phyloP scores from a whole-genome alignment of 2,888 invertebrate species.

The Dexiosoma caninum region DNA sequence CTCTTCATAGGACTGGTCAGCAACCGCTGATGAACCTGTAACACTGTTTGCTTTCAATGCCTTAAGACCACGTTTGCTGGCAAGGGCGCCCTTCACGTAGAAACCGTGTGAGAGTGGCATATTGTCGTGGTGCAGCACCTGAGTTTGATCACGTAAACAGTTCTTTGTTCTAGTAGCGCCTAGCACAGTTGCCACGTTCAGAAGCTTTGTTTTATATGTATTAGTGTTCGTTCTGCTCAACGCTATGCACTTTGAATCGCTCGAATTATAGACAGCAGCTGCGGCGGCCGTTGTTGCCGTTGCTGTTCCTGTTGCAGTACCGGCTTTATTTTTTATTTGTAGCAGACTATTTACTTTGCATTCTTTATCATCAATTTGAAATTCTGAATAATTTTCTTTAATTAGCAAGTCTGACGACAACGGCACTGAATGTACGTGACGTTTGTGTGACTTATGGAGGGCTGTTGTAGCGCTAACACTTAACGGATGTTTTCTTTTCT shows the following conservation, averaged over 20 bases:
- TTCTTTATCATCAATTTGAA: constrained; percentile 50
- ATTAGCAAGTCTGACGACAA: constrained; percentile 40
- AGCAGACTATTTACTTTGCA: constrained; percentile 44
- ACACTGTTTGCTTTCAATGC: constrained; percentile 36
- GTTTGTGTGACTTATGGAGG: constrained; percentile 33
- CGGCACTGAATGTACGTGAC: constrained; percentile 37
- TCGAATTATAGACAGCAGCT: constrained; percentile 21
- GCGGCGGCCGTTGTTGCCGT: constrained; percentile 52
- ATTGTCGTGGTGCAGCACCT: constrained; percentile 46
- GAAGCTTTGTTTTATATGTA: constrained; percentile 17
- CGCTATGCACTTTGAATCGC: constrained; percentile 45
- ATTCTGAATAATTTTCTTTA: constrained; percentile 53
- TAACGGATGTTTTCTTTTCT: constrained; percentile 67
- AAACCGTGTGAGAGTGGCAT: constrained; percentile 74
- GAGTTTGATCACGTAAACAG: constrained; percentile 62
- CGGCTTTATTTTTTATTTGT: constrained; percentile 35
- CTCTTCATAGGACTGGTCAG: constrained; percentile 10
- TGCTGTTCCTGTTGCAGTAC: constrained; percentile 28
- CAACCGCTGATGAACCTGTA: constrained; percentile 24
- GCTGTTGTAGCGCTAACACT: constrained; percentile 28
- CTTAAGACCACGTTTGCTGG: constrained; percentile 68
- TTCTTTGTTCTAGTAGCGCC: constrained; percentile 15
- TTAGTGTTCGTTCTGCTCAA: constrained; percentile 51
- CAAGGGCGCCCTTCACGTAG: constrained; percentile 69
- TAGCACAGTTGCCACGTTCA: constrained; percentile 34